Conservation (phyloP, 35 echinoderm and acorn worm species). For the Stichopus chloronotus region DNA sequence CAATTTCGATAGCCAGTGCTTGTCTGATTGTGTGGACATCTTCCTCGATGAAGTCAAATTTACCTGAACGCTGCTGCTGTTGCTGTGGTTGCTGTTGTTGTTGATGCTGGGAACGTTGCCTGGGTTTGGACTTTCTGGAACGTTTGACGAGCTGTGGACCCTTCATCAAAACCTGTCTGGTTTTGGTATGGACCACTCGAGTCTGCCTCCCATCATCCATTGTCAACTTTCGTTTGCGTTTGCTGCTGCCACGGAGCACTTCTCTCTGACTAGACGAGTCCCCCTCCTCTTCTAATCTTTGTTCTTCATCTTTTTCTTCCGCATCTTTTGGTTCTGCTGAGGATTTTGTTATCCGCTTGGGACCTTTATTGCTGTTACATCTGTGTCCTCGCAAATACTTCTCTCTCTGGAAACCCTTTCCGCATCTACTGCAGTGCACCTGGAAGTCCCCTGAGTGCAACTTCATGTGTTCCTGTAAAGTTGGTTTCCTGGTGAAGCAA, state of each 20-base stretch:
- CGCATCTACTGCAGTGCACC: conserved; percentile 78
- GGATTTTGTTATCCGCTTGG: conserved; percentile 38
- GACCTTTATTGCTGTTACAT: conserved; percentile 68
- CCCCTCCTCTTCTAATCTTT: background rate
- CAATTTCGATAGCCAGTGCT: conserved; percentile 21
- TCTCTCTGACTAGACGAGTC: background rate
- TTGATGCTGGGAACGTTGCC: background rate
- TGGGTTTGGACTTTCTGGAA: conserved; percentile 29
- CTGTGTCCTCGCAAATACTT: conserved; percentile 78
- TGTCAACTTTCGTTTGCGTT: background rate
- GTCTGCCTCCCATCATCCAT: conserved; percentile 40
- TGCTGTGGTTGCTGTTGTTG: no score
- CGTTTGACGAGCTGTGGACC: conserved; percentile 41
- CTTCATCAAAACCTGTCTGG: conserved; percentile 79
- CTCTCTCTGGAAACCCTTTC: conserved; percentile 85
- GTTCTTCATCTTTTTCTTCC: background rate
- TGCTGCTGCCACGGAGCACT: background rate
- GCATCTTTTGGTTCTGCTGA: conserved; percentile 21
- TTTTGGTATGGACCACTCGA: conserved; percentile 75
- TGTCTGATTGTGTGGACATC: conserved; percentile 39
- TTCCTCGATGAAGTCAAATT: conserved; percentile 51
- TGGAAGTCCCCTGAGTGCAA: conserved; percentile 86
- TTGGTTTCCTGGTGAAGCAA: conserved; percentile 74
- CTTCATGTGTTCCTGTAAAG: conserved; percentile 78
- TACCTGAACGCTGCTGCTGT: background rate